phyloP scores from a whole-genome alignment of 2,797 vertebrate genomes.

The Mionectes olivaceus region DNA sequence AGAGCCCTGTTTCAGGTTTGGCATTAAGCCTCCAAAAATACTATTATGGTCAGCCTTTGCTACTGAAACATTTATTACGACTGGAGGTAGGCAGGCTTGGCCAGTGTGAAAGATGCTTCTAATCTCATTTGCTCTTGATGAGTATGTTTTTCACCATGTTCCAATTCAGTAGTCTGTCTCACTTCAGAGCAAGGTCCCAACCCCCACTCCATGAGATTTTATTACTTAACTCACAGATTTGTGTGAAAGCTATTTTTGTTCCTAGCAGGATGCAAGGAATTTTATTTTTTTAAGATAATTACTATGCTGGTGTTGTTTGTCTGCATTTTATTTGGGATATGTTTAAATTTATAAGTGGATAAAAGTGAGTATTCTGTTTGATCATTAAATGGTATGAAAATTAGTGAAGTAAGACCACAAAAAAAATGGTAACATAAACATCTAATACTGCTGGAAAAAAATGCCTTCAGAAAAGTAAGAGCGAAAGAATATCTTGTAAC shows the following conservation, averaged over 20 bases:
- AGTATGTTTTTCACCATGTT: constrained; percentile 59
- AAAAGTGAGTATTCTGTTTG: constrained; percentile 61
- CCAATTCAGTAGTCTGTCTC: constrained; percentile 39
- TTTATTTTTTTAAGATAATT: constrained; percentile 44
- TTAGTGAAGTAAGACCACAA: constrained; percentile 45
- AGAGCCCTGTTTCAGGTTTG: constrained; percentile 60
- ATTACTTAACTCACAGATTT: constrained; percentile 55
- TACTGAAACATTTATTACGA: constrained; percentile 65
- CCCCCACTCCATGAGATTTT: constrained; percentile 16
- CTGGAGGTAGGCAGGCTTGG: constrained; percentile 28
- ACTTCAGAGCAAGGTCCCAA: neutral
- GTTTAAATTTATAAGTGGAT: constrained; percentile 61
- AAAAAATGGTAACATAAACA: constrained; percentile 17
- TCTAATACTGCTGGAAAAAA: constrained; percentile 32
- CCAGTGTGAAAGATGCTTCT: constrained; percentile 50
- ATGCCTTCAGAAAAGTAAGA: neutral
- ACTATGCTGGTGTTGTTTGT: constrained; percentile 27
- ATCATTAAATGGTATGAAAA: constrained; percentile 63
- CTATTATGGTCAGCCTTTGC: constrained; percentile 64
- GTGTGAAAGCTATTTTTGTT: constrained; percentile 68
- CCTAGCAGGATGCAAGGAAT: constrained; percentile 30
- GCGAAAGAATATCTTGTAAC: constrained; percentile 20
- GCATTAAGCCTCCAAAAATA: constrained; percentile 61
- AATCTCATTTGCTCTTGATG: constrained; percentile 42
- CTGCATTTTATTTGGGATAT: constrained; percentile 61